Evolutionary conservation across 2,113 vertebrate genomes (phyloP), one percentile per base, ranked within the genome.

Genomic region (Polyodon spathula): DNA sequence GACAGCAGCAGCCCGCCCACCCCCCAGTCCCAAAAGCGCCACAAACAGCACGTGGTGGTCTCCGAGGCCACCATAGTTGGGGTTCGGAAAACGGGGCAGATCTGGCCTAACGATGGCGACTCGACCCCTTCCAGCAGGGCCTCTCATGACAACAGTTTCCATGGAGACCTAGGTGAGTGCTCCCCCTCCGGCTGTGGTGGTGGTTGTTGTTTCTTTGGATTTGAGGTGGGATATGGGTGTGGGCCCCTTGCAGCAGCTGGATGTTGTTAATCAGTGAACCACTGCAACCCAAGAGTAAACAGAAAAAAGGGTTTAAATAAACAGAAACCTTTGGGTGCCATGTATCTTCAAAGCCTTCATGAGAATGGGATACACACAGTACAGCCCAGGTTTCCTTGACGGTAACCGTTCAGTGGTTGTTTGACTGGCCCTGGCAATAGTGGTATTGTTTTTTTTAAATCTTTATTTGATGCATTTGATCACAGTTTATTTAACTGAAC

Each of bases 1-100:
- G 96, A 94, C 84, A 97, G 96, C 78, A 94, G 93, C 83, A 96
- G 94, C 61, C 95, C 96, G 0, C 95, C 96, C 0, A 98, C 95
- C 0, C 95, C 95, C 0, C 96, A 97, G 87, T 92, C 92, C 11
- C 96, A 94, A 37, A 94, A 94, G 67, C 82, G 93, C 10, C 96
- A 90, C 74, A 81, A 89, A 38, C 90, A 89, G 70, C 90, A 91
- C 39, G 89, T 91, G 51, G 84, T 93, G 8, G 89, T 93, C 73
- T 89, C 93, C 0, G 95, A 97, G 71, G 93, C 93, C 46, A 91
- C 93, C 54, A 93, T 94, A 39, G 93, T 95, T 52, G 93, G 93
- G 0, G 90, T 95, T 14, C 86, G 94, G 5, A 97, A 94, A 82
- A 93, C 91, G 0, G 94, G 93, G 6, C 94, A 95, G 80, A 94